phyloP scores from a whole-genome alignment of 2,888 invertebrate species.

The Pyrrhosoma nymphula region DNA sequence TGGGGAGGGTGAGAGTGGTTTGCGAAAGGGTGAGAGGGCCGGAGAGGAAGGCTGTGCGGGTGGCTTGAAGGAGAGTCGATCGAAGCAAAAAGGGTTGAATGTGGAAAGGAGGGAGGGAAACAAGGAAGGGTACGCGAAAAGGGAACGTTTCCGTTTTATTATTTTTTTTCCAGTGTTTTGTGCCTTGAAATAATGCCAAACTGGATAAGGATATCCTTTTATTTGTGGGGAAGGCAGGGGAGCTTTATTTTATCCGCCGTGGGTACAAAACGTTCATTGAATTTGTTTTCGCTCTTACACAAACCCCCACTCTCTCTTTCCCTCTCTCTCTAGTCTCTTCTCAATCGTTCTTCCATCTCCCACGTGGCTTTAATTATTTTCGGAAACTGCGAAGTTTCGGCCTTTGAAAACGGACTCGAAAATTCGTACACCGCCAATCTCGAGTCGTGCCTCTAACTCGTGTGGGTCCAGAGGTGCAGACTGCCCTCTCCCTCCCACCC shows the following conservation, averaged over 20 bases:
- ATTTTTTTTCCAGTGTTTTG: neutral
- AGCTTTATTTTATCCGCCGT: neutral
- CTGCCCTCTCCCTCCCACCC: neutral
- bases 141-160: neutral
- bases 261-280: neutral
- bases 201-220: neutral
- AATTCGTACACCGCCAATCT: neutral
- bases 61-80: too few species aligned
- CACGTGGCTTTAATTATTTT: conserved; percentile 18
- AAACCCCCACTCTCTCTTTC: neutral
- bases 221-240: neutral
- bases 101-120: neutral
- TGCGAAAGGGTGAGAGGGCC: neutral
- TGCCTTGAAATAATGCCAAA: conserved; percentile 18
- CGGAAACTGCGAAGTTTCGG: neutral
- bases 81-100: neutral
- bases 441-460: neutral
- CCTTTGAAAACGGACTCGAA: neutral
- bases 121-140: neutral
- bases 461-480: neutral
- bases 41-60: too few species aligned
- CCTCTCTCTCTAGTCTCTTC: neutral
- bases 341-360: neutral
- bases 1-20: neutral
- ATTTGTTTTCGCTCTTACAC: neutral